phyloP scores from a whole-genome alignment of 2,888 invertebrate species.

The Drosophila prostipennis region DNA sequence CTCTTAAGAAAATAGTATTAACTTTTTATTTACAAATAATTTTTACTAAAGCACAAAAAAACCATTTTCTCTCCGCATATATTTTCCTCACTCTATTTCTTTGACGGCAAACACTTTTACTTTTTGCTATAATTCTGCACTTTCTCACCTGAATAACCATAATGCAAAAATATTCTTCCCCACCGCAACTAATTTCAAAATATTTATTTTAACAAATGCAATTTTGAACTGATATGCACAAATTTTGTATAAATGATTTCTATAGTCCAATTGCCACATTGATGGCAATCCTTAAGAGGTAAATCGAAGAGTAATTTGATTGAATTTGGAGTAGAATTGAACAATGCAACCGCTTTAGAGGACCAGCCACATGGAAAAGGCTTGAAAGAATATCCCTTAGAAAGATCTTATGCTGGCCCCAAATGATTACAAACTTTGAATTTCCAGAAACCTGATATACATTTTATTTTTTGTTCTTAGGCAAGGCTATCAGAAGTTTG shows the following conservation, averaged over 20 bases:
- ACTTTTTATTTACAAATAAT: constrained; percentile 20
- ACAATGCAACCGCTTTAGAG: constrained; percentile 37
- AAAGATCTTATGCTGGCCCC: constrained; percentile 14
- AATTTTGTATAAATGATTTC: constrained; percentile 53
- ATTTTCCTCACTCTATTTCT: constrained; percentile 76
- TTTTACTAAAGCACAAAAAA: constrained; percentile 80
- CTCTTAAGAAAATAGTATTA: not conserved
- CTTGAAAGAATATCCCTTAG: constrained; percentile 39
- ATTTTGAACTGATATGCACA: constrained; percentile 49
- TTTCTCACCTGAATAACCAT: constrained; percentile 41
- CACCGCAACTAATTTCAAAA: constrained; percentile 36
- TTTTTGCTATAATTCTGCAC: constrained; percentile 30
- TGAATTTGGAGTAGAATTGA: constrained; percentile 56
- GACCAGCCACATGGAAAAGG: constrained; percentile 47
- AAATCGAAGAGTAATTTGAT: constrained; percentile 85
- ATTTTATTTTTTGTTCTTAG: constrained; percentile 85
- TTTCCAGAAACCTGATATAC: constrained; percentile 1
- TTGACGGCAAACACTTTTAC: constrained; percentile 33
- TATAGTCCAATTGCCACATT: constrained; percentile 97
- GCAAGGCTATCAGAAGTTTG: constrained; percentile 94
- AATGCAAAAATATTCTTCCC: constrained; percentile 47
- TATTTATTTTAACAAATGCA: constrained; percentile 32
- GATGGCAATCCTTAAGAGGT: constrained; percentile 97
- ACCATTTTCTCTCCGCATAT: constrained; percentile 74
- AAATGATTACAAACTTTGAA: not conserved